Evolutionary conservation across 2,113 vertebrate species (phyloP).

Genomic region (Scartelaos histophorus): DNA sequence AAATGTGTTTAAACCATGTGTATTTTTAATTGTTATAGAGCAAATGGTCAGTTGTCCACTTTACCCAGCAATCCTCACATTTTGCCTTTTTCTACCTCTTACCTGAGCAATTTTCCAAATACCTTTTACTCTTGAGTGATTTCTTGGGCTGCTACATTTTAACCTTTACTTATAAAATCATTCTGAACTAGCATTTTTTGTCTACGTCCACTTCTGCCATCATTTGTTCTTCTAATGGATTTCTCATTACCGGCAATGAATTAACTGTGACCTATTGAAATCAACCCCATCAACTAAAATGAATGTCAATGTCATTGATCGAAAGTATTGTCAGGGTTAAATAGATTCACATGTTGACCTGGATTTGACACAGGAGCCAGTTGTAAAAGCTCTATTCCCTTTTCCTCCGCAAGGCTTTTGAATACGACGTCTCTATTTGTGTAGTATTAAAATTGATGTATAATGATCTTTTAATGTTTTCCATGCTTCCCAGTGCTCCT

Average conservation of each 20-base stretch:
- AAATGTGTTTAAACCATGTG: too few relatives aligned
- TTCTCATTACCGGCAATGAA: slow-evolving; percentile 15
- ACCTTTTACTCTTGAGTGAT: too few relatives aligned
- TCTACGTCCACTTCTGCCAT: neutral
- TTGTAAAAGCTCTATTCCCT: neutral
- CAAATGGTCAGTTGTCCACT: too few relatives aligned
- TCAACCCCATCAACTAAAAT: slow-evolving; percentile 16
- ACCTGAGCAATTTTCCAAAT: too few relatives aligned
- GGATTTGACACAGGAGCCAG: neutral
- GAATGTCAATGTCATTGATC: slow-evolving; percentile 33
- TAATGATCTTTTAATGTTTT: slow-evolving; percentile 5
- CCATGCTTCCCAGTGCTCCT: neutral
- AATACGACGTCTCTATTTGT: neutral
- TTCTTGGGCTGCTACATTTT: too few relatives aligned
- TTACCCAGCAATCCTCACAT: too few relatives aligned
- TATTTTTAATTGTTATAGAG: too few relatives aligned
- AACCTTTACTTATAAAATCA: too few relatives aligned
- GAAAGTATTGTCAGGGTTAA: slow-evolving; percentile 5
- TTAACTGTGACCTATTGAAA: slow-evolving; percentile 41
- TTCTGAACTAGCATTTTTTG: too few relatives aligned
- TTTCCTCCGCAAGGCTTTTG: neutral
- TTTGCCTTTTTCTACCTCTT: too few relatives aligned
- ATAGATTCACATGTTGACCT: slow-evolving; percentile 5
- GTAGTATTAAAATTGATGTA: neutral
- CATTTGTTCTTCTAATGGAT: slow-evolving; percentile 5